Base-by-base conservation (phyloP, 2,888 invertebrate genomes). In the Macrosiphum euphorbiae region DNA sequence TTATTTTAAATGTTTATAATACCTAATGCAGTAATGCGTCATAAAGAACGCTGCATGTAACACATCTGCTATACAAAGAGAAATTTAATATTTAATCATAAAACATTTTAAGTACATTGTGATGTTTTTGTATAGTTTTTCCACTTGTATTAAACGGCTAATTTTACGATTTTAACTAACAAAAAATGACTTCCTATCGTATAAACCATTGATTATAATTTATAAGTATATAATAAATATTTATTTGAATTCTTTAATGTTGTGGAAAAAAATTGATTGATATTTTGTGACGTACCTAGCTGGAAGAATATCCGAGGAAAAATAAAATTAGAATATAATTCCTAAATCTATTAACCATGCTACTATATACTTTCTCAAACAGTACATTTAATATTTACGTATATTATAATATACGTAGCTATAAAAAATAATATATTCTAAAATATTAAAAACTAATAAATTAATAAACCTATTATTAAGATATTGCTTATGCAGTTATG, bases 31-130 rank as follows among this genome's bases (percentile, higher is more conserved):
- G 58, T 26, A 8, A 26, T 85, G 24, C 58, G 4, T 28, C 61
- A 16, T 67, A 52, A 67, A 87, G 3, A 87, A 88, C 28, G 41
- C 52, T 44, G 47, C 92, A n/a, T 61, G 24, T 47, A 84, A 87
- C 61, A 92, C 61, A 86, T 87, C 87, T 92, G 67, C 41, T 88
- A 7, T 84, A 55, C 1, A 28, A 78, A 90, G 90, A 47, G 7
- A 86, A 44, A 58, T 58, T 58, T 41, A 84, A 84, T 84, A 90
- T 52, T 84, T 16, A 91, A 85, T 91, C 28, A 55, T 91, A 84
- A 85, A 85, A 85, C n/a, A 8, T 85, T 85, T 28, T 41, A 44
- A 55, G 47, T 20, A 50, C 44, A 88, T 58, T 35, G 28, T 44
- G 41, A 90, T 44, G 20, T 41, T 28, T 67, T 7, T 67, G 13